These are phyloP conservation scores for Erethizon dorsatum DNA, from an alignment of 2,797 vertebrate species.

Conservation along the genomic window DNA sequence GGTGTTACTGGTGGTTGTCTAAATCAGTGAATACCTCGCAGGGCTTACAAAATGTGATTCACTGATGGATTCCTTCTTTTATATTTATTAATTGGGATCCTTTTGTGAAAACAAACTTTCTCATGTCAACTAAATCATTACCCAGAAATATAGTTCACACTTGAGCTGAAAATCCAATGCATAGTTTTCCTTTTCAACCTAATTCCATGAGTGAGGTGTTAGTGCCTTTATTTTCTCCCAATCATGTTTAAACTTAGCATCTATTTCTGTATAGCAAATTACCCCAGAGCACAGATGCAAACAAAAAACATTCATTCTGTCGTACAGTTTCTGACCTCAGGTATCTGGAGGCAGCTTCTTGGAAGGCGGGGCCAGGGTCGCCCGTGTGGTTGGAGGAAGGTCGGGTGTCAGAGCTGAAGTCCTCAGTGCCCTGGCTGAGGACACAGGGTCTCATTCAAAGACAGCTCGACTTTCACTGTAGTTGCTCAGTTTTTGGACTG, in stretches of 20 bases:
- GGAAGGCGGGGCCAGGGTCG: too few species aligned
- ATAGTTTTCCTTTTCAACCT: neutral
- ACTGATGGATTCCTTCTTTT: neutral
- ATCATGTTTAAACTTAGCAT: neutral
- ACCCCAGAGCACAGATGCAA: neutral
- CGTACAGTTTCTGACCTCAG: fast-evolving
- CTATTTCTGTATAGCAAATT: neutral
- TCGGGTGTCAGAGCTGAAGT: too few species aligned
- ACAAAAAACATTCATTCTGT: neutral
- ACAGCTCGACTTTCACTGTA: neutral
- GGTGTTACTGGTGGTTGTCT: neutral
- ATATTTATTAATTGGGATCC: neutral
- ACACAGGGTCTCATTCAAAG: neutral
- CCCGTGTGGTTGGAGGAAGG: fast-evolving
- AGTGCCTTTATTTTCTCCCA: neutral
- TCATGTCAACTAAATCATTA: neutral
- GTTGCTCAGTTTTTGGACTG: neutral
- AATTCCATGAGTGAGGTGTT: neutral
- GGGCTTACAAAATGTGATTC: neutral
- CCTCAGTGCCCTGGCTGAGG: neutral
- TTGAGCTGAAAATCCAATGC: neutral
- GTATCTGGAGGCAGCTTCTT: neutral
- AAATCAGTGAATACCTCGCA: neutral
- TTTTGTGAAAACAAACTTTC: neutral
- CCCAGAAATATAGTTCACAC: neutral